Base-by-base conservation (phyloP, 2,113 vertebrate species). In the Galemys pyrenaicus region DNA sequence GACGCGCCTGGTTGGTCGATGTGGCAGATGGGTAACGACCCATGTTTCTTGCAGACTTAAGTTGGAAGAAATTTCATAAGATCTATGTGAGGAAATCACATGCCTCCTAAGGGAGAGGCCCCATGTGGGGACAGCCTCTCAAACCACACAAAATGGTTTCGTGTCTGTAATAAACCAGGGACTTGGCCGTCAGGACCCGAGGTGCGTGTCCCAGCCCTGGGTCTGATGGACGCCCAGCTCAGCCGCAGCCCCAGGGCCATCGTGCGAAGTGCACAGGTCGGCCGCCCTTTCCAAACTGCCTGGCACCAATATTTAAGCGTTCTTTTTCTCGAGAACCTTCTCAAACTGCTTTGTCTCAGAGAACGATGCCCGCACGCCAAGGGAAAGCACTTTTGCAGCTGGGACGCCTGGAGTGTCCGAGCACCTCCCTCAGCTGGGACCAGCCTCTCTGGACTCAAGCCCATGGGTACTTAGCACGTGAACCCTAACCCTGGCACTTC, bases 131-230 rank as follows among this genome's bases (percentile, higher is more conserved):
- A 87, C 35, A 92, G 15, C 54, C 83, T 71, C 87, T 87, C 22
- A 74, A 17, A 67, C 56, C 49, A 51, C 26, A 87, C 75, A 51
- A 74, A 71, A 86, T 54, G 5, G 1, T 83, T 44, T 80, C 28
- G 84, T 80, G 12, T 62, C 28, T 73, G 60, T 93, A 91, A 78
- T 74, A 73, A 89, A 79, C n/a, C 35, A 89, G 22, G 30, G 19
- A 44, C 54, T 86, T 77, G 20, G 41, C 56, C 16, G 26, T 9
- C 60, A 32, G 92, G 46, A 85, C 2, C 24, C 35, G 28, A 2
- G 4, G 41, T 64, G 46, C 51, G 30, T 2, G 2, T 51, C 79
- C 39, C 12, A 65, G 12, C 44, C 44, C 44, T 44, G 44, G 10
- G 8, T 49, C 46, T 46, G 70, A 67, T 67, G 39, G 15, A 37